A percentile compares a stretch with the other conserved stretches of the same genome.
Conservation (phyloP, 35 echinoderm and acorn worm genomes). For the Stichopus chloronotus region DNA sequence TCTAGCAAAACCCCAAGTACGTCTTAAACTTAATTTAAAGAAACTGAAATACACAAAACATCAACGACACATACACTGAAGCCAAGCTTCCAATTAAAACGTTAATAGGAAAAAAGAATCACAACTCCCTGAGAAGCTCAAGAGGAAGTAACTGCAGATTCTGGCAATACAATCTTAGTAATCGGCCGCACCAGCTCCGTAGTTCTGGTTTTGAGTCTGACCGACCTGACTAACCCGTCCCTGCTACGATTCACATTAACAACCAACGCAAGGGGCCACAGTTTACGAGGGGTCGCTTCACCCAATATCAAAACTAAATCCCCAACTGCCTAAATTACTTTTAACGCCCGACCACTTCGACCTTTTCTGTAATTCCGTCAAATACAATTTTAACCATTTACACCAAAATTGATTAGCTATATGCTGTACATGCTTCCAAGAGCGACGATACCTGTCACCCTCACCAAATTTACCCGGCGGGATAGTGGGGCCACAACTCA, state of each 20-base stretch:
- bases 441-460: not conserved
- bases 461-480: conserved; percentile 38
- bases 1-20: not conserved
- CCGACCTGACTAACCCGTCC: not conserved
- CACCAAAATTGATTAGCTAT: conserved; percentile 55
- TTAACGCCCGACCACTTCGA: not conserved
- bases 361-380: conserved; percentile 21
- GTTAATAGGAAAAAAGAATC: no score
- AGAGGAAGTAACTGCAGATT: no score
- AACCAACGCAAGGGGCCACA: no score
- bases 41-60: no score
- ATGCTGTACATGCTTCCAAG: conserved; percentile 60
- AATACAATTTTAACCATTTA: conserved; percentile 54
- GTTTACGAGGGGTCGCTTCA: not conserved
- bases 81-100: no score
- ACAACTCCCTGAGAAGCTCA: no score
- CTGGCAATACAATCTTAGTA: not conserved
- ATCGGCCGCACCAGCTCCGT: not conserved
- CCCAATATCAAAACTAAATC: conserved; percentile 12
- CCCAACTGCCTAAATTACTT: not conserved
- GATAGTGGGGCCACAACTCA: conserved; percentile 15
- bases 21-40: no score
- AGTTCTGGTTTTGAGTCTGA: not conserved
- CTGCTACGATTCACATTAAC: not conserved
- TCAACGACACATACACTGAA: no score